Conservation (phyloP, 1,140 invertebrate genomes). For the Drosophila navojoa region DNA sequence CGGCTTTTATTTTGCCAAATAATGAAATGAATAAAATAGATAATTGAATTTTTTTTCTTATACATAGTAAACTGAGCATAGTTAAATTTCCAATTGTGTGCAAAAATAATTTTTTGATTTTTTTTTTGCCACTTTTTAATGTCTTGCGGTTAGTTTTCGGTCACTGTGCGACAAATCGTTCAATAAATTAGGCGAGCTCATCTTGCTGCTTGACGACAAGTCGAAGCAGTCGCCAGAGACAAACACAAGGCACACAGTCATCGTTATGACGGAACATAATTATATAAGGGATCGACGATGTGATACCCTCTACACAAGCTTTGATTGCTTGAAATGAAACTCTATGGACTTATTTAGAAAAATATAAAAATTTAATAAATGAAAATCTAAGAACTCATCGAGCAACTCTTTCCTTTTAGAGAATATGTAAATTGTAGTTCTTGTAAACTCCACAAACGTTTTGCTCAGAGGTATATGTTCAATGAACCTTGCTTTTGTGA, state of each 20-base stretch:
- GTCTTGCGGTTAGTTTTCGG: neutral
- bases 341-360: too few species aligned
- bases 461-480: too few species aligned
- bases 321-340: too few species aligned
- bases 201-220: constrained; percentile 58
- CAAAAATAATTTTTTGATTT: neutral
- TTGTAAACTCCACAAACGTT: too few species aligned
- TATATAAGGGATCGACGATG: neutral
- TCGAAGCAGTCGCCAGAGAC: constrained; percentile 6
- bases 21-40: neutral
- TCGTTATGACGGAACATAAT: neutral
- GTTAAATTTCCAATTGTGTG: neutral
- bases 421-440: too few species aligned
- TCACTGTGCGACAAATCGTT: constrained; percentile 15
- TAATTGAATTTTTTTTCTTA: neutral
- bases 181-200: constrained; percentile 45
- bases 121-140: neutral
- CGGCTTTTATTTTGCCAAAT: neutral
- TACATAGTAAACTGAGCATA: neutral
- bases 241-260: neutral
- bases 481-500: too few species aligned
- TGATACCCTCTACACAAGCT: constrained; percentile 1
- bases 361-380: too few species aligned
- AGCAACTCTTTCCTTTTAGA: too few species aligned
- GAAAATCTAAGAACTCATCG: too few species aligned